These are phyloP conservation scores for Meganola albula DNA, from an alignment of 2,888 invertebrate genomes.

Conservation along the genomic window DNA sequence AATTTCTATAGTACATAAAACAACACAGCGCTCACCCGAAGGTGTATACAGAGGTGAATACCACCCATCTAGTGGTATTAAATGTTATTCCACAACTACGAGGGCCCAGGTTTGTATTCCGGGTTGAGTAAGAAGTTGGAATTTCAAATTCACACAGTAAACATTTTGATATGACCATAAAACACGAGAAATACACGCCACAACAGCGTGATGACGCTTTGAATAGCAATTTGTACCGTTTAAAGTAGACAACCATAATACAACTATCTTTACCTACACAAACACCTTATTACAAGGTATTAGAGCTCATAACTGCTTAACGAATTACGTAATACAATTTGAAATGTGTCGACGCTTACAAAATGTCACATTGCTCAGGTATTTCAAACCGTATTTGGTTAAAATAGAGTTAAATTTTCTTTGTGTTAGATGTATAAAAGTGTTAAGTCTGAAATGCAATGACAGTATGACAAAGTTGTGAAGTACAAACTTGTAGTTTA, in stretches of 20 bases:
- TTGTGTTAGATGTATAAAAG: conserved; percentile 10
- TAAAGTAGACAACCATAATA: conserved; percentile 36
- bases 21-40: too few species aligned
- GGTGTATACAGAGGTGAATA: too few species aligned
- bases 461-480: conserved; percentile 46
- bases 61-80: too few species aligned
- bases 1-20: too few species aligned
- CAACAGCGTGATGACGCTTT: conserved; percentile 49
- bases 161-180: conserved; percentile 40
- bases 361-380: conserved; percentile 32
- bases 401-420: conserved; percentile 25
- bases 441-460: conserved; percentile 36
- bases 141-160: conserved; percentile 32
- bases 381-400: conserved; percentile 9
- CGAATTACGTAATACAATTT: too few species aligned
- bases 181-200: conserved; percentile 33
- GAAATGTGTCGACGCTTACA: conserved; percentile 22
- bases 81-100: too few species aligned
- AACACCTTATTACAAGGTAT: conserved; percentile 23
- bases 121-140: conserved; percentile 12
- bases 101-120: too few species aligned
- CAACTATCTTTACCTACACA: conserved; percentile 27
- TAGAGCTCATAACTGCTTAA: conserved; percentile 29
- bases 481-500: conserved; percentile 52
- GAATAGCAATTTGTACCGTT: conserved; percentile 54